Percentiles rank a stretch among this genome's conserved stretches.
Evolutionary conservation across 2,888 invertebrate species (phyloP).

Genomic region (Leptopilina syphax): DNA sequence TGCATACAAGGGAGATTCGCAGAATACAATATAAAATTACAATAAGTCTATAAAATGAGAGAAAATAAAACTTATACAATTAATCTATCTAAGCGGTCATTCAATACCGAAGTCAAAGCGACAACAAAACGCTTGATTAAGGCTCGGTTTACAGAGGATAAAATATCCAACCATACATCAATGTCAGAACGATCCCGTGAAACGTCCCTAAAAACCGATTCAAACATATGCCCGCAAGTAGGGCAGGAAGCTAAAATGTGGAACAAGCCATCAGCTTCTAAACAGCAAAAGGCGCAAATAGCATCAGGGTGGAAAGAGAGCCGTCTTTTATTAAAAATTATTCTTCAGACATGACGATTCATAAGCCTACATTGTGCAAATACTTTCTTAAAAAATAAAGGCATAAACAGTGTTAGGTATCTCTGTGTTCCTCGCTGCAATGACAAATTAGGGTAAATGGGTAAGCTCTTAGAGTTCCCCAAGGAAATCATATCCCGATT

Average conservation of each 20-base stretch:
- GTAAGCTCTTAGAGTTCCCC: not conserved
- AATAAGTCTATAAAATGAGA: too few relatives aligned
- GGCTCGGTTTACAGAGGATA: not conserved
- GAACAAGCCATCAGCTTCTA: not conserved
- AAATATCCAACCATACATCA: not conserved
- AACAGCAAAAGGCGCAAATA: not conserved
- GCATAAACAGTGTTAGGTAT: not conserved
- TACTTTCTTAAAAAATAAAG: not conserved
- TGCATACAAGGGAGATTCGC: too few relatives aligned
- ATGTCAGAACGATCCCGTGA: too few relatives aligned
- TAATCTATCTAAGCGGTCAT: too few relatives aligned
- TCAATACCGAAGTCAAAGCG: too few relatives aligned
- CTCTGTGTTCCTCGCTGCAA: not conserved
- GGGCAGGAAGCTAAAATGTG: not conserved
- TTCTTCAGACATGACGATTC: not conserved
- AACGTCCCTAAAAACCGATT: not conserved
- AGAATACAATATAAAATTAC: too few relatives aligned
- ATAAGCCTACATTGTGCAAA: not conserved
- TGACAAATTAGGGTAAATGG: not conserved
- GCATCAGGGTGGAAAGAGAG: not conserved
- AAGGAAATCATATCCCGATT: not conserved
- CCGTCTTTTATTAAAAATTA: not conserved
- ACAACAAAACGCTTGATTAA: not conserved
- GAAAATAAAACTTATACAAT: too few relatives aligned
- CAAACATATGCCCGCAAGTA: not conserved